Evolutionary conservation across 2,888 invertebrate species (phyloP).

Genomic region (Aethes cnicana): DNA sequence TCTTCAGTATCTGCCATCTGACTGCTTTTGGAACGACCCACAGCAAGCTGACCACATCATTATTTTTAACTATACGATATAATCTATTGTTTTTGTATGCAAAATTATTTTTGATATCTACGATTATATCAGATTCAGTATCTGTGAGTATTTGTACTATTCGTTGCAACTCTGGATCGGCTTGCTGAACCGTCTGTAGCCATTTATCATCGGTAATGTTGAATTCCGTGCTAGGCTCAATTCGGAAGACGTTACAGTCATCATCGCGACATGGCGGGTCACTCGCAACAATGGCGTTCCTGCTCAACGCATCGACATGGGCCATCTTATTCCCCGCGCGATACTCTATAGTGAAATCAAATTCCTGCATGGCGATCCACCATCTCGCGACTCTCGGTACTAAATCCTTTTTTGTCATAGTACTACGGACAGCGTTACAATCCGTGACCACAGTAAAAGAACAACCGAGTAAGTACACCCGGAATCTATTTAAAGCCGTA

Average conservation of each 20-base stretch:
- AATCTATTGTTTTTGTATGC: slow-evolving; percentile 8
- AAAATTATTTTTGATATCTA: slow-evolving; percentile 25
- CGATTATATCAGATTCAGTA: neutral
- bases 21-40: slow-evolving; percentile 38
- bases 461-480: slow-evolving; percentile 24
- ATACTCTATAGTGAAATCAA: too few relatives aligned
- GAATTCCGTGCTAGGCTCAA: too few relatives aligned
- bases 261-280: neutral
- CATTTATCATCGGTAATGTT: slow-evolving; percentile 22
- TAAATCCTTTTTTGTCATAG: slow-evolving; percentile 33
- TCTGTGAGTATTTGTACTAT: slow-evolving; percentile 16
- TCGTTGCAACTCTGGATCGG: slow-evolving; percentile 15
- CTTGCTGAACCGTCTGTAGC: slow-evolving; percentile 17
- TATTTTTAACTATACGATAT: slow-evolving; percentile 4
- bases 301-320: too few relatives aligned
- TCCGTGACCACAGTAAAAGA: neutral
- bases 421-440: slow-evolving; percentile 16
- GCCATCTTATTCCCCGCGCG: too few relatives aligned
- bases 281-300: too few relatives aligned
- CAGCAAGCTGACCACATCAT: neutral
- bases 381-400: too few relatives aligned
- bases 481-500: slow-evolving; percentile 22
- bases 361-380: too few relatives aligned
- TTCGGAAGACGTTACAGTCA: neutral
- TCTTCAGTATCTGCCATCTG: slow-evolving; percentile 36